Evolutionary conservation across 2,113 vertebrate genomes (phyloP).

Genomic region (Oreochromis aureus): DNA sequence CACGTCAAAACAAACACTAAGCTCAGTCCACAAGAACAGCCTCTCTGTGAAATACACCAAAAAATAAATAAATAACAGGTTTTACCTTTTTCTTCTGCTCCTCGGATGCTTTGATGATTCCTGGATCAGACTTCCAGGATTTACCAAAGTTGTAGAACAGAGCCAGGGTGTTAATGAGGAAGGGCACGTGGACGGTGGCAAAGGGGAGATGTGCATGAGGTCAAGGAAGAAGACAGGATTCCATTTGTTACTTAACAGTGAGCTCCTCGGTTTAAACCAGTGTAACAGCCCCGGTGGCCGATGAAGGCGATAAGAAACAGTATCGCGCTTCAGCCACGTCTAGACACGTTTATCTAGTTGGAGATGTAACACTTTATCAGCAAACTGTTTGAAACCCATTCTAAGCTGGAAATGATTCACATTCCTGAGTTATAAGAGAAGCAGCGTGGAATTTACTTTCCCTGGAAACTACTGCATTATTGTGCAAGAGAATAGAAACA

Average conservation of each 20-base stretch:
- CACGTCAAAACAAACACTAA: not conserved
- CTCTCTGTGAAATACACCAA: not conserved
- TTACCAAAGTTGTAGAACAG: slow-evolving; percentile 99
- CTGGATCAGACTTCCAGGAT: slow-evolving; percentile 98
- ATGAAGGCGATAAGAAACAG: not conserved
- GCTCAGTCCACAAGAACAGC: not conserved
- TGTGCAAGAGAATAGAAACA: not conserved
- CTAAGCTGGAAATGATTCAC: not conserved
- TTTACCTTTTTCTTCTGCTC: slow-evolving; percentile 97
- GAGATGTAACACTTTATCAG: not conserved
- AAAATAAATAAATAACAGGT: not conserved
- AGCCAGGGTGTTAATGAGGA: slow-evolving; percentile 90
- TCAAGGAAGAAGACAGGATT: slow-evolving; percentile 77
- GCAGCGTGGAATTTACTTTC: not conserved
- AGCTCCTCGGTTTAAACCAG: not conserved
- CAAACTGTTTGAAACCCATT: not conserved
- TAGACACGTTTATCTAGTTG: not conserved
- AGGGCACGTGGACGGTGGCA: slow-evolving; percentile 91
- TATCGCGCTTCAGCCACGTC: not conserved
- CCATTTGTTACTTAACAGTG: not conserved
- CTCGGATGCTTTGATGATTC: slow-evolving; percentile 98
- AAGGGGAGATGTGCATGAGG: slow-evolving; percentile 87
- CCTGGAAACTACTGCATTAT: not conserved
- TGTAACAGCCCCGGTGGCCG: accelerated
- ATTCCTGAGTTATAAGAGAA: not conserved